Conservation (phyloP, 30 jellyfish, hydroid and myxozoan genomes). For the Kudoa iwatai region DNA sequence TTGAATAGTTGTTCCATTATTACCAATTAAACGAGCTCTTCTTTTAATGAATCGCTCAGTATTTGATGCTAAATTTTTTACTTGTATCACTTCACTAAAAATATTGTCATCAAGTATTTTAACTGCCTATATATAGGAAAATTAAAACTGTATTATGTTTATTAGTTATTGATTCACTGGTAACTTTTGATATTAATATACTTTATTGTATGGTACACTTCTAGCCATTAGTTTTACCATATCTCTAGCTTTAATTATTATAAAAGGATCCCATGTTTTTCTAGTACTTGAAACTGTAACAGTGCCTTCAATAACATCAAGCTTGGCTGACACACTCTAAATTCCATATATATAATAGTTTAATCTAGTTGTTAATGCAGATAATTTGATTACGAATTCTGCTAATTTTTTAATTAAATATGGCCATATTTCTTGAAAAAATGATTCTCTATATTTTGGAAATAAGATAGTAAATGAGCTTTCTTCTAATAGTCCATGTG, state of each 20-base stretch:
- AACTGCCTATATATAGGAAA: conserved; percentile 11
- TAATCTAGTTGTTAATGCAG: neutral
- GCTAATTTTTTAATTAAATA: conserved; percentile 23
- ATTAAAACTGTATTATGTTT: too few species aligned
- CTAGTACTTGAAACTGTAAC: conserved; percentile 53
- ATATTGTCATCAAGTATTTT: conserved; percentile 48
- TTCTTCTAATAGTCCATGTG: conserved; percentile 46
- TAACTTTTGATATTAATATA: too few species aligned
- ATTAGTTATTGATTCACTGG: too few species aligned
- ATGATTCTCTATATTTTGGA: conserved; percentile 73
- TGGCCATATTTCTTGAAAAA: conserved; percentile 68
- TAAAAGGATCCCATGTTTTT: conserved; percentile 60
- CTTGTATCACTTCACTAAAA: conserved; percentile 31
- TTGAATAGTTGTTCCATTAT: conserved; percentile 54
- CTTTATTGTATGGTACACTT: conserved; percentile 77
- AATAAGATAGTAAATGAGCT: conserved; percentile 67
- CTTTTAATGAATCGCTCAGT: conserved; percentile 42
- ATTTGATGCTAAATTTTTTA: conserved; percentile 16
- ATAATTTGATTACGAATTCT: conserved; percentile 7
- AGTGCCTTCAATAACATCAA: conserved; percentile 49
- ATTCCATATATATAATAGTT: neutral
- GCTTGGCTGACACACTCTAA: conserved; percentile 15
- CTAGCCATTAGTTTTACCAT: conserved; percentile 39
- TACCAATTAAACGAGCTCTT: conserved; percentile 59
- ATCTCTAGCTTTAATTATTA: conserved; percentile 37